phyloP scores from a whole-genome alignment of 2,888 invertebrate genomes.

The Odontomyia ornata region DNA sequence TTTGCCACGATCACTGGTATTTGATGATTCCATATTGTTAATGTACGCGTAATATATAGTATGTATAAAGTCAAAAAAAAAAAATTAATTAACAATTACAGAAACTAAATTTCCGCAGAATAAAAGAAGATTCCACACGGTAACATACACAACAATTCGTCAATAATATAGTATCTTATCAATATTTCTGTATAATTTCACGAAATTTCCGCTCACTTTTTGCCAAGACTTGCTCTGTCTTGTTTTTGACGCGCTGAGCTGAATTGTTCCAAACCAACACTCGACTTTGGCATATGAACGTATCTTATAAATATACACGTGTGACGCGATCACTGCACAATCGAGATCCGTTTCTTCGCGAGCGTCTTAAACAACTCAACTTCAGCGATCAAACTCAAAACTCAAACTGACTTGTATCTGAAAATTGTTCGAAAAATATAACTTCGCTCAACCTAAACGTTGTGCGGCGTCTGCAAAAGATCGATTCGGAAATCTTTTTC shows the following conservation, averaged over 20 bases:
- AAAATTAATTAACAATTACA: too few species aligned
- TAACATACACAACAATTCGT: too few species aligned
- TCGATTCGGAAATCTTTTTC: constrained; percentile 16
- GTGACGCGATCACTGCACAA: constrained; percentile 11
- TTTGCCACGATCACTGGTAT: constrained; percentile 32
- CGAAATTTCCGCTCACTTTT: background rate
- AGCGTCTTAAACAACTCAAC: background rate
- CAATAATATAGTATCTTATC: background rate
- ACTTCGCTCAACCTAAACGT: background rate
- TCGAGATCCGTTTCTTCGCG: background rate
- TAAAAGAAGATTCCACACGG: background rate
- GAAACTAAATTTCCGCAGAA: too few species aligned
- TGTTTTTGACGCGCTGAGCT: background rate
- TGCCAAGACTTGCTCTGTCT: too few species aligned
- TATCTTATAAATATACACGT: background rate
- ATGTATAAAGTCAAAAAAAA: too few species aligned
- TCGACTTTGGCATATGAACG: background rate
- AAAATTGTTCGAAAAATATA: constrained; percentile 24
- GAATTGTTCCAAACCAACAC: background rate
- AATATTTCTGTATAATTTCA: background rate
- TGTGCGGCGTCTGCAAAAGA: background rate
- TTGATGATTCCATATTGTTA: constrained; percentile 29
- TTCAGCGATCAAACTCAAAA: background rate
- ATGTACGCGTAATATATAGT: too few species aligned
- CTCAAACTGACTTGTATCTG: constrained; percentile 21